Evolutionary conservation across 2,797 vertebrate species (phyloP).

Genomic region (Leuciscus waleckii): DNA sequence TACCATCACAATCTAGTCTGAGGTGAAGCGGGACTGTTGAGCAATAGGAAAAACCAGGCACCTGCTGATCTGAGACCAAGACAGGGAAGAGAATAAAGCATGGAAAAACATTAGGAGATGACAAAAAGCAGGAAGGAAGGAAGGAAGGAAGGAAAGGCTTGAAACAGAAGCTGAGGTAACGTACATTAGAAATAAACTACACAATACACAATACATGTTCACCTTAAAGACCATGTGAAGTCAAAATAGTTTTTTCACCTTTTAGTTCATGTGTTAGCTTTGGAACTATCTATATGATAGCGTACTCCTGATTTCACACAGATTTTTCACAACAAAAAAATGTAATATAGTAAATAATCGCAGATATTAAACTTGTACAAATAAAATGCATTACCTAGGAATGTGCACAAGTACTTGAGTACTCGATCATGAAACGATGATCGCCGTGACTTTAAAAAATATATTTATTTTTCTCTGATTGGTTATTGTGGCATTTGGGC

Average conservation of each 20-base stretch:
- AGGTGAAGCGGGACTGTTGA: constrained; percentile 58
- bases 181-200: constrained; percentile 37
- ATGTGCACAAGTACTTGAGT: too few species aligned
- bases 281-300: background rate
- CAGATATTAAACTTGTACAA: background rate
- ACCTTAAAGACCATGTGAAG: background rate
- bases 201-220: constrained; percentile 10
- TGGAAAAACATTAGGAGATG: constrained; percentile 55
- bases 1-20: constrained; percentile 59
- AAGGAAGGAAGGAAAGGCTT: constrained; percentile 57
- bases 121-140: constrained; percentile 58
- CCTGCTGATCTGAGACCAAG: constrained; percentile 68
- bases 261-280: background rate
- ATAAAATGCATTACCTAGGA: too few species aligned
- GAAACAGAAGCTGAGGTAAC: constrained; percentile 33
- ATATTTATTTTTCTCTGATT: too few species aligned
- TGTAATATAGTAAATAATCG: background rate
- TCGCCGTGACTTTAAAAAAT: too few species aligned
- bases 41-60: constrained; percentile 63
- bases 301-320: background rate
- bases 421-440: too few species aligned
- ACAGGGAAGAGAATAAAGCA: constrained; percentile 64
- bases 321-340: background rate
- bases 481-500: too few species aligned
- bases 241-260: background rate